These are phyloP conservation scores for Drosophila robusta DNA, from an alignment of 2,888 invertebrate species.

Conservation along the genomic window DNA sequence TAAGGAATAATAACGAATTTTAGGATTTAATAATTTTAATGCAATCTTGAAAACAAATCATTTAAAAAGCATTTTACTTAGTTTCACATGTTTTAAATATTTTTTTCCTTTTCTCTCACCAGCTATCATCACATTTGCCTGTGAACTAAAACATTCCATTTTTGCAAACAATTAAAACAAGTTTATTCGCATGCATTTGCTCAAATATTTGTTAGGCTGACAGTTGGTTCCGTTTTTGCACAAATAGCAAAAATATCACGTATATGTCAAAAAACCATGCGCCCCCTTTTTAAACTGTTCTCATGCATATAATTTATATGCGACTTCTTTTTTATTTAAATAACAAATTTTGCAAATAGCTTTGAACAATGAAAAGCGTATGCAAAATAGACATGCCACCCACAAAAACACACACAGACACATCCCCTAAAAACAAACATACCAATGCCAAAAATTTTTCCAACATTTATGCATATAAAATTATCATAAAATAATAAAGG, in stretches of 20 bases:
- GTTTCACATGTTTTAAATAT: background rate
- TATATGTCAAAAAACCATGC: slow-evolving; percentile 37
- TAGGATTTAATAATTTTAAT: too few species aligned
- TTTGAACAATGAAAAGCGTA: slow-evolving; percentile 59
- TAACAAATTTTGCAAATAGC: slow-evolving; percentile 64
- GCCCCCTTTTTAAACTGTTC: slow-evolving; percentile 14
- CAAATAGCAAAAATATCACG: slow-evolving; percentile 49
- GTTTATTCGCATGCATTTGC: slow-evolving; percentile 8
- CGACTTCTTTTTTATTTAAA: slow-evolving; percentile 66
- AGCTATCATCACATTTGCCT: background rate
- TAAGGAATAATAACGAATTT: too few species aligned
- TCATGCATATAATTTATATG: slow-evolving; percentile 65
- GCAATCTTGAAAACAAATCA: too few species aligned
- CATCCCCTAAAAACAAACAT: slow-evolving; percentile 13
- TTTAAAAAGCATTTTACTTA: too few species aligned
- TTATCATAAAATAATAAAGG: slow-evolving; percentile 74
- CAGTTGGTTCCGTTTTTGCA: slow-evolving; percentile 10
- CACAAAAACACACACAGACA: slow-evolving; percentile 8
- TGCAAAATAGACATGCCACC: slow-evolving; percentile 47
- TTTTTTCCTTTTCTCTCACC: background rate
- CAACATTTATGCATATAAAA: slow-evolving; percentile 54
- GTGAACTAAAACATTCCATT: slow-evolving; percentile 15
- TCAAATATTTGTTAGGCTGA: slow-evolving; percentile 28
- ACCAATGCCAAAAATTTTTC: slow-evolving; percentile 26
- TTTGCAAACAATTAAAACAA: slow-evolving; percentile 9